Conservation (phyloP, 2,888 invertebrate genomes). For the Pollenia labialis region DNA sequence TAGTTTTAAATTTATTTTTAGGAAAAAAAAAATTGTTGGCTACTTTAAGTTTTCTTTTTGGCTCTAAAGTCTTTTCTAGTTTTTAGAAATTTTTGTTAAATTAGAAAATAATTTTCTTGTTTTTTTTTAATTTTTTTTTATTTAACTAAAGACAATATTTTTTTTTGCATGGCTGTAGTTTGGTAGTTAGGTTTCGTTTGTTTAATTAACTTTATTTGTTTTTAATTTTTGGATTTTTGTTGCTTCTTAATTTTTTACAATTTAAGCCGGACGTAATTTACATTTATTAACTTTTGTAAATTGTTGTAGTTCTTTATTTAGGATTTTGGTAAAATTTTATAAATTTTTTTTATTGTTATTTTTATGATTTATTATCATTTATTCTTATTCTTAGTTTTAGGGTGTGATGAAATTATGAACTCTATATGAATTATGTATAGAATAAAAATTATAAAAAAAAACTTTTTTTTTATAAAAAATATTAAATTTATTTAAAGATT, state of each 20-base stretch:
- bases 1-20: slow-evolving; percentile 36
- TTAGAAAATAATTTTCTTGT: slow-evolving; percentile 21
- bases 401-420: slow-evolving; percentile 67
- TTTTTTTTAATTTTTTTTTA: neutral
- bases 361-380: slow-evolving; percentile 40
- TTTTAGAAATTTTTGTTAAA: neutral
- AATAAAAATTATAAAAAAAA: slow-evolving; percentile 15
- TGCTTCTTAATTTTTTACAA: slow-evolving; percentile 27
- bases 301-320: slow-evolving; percentile 28
- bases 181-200: slow-evolving; percentile 57
- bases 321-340: slow-evolving; percentile 51
- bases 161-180: slow-evolving; percentile 53
- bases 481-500: neutral
- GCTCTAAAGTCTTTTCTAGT: slow-evolving; percentile 1
- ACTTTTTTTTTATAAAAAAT: slow-evolving; percentile 21
- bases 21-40: slow-evolving; percentile 46
- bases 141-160: neutral
- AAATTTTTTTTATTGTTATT: slow-evolving; percentile 43
- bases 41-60: slow-evolving; percentile 41
- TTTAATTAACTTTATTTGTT: neutral
- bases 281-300: neutral
- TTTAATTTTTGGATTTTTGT: slow-evolving; percentile 37
- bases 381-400: slow-evolving; percentile 48
- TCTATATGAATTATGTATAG: slow-evolving; percentile 49
- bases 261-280: slow-evolving; percentile 3